Evolutionary conservation across 2,113 vertebrate genomes (phyloP).

Genomic region (Papio anubis): DNA sequence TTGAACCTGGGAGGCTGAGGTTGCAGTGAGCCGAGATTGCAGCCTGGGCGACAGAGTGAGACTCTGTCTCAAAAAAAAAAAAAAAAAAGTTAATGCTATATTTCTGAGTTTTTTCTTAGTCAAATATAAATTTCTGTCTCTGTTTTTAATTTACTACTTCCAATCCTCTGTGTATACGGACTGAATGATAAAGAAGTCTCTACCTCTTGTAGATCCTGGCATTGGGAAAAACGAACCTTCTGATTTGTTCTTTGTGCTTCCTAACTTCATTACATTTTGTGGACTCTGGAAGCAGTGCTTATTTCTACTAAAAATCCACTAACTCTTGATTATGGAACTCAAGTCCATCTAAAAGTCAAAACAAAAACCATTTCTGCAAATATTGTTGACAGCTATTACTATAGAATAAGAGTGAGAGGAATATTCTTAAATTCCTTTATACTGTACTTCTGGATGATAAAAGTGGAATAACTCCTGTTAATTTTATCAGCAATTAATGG

Average conservation of each 20-base stretch:
- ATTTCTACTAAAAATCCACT: background rate
- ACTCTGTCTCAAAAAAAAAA: background rate
- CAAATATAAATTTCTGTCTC: background rate
- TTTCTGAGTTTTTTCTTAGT: background rate
- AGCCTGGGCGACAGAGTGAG: background rate
- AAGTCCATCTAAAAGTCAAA: slow-evolving; percentile 23
- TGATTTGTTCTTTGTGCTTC: background rate
- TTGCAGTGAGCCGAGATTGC: too few species aligned
- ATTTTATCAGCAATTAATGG: background rate
- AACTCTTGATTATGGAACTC: background rate
- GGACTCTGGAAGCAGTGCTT: background rate
- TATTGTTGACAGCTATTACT: background rate
- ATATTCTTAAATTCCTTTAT: background rate
- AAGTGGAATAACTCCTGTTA: background rate
- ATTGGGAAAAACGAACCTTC: background rate
- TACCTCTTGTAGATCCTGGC: background rate
- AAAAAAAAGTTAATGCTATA: background rate
- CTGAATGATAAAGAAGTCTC: background rate
- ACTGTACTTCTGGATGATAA: background rate
- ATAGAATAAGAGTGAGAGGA: slow-evolving; percentile 13
- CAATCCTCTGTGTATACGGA: background rate
- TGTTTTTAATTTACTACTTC: background rate
- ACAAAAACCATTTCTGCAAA: background rate
- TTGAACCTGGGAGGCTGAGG: too few species aligned
- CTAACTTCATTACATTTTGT: background rate